A percentile compares a stretch with the other conserved stretches of the same genome.
phyloP scores from a whole-genome alignment of 2,797 vertebrate species.

The Sebastes kiyomatsui region DNA sequence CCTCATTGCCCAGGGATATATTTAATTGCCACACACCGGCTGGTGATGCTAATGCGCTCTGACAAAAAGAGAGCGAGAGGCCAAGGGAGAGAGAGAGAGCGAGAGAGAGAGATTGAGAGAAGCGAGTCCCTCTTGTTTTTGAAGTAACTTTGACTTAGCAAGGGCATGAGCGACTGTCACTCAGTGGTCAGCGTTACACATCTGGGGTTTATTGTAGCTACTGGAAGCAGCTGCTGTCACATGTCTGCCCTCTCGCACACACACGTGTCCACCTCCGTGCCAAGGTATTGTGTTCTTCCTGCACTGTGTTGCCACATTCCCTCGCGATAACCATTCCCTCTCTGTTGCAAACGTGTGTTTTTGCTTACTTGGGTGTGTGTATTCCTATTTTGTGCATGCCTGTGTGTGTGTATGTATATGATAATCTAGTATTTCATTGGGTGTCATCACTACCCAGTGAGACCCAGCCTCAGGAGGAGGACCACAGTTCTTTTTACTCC shows the following conservation, averaged over 20 bases:
- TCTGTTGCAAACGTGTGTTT: neutral
- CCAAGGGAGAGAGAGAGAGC: neutral
- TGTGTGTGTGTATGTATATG: conserved; percentile 3
- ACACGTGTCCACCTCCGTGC: neutral
- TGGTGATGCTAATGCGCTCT: conserved; percentile 79
- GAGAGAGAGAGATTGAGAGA: too few species aligned
- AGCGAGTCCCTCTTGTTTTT: conserved; percentile 58
- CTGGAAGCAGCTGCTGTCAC: conserved; percentile 22
- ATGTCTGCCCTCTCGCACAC: neutral
- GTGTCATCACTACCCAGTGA: conserved; percentile 51
- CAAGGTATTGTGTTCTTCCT: conserved; percentile 21
- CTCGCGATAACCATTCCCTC: neutral
- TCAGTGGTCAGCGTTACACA: conserved; percentile 29
- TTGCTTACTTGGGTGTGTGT: neutral
- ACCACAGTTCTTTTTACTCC: neutral
- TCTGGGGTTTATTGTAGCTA: neutral
- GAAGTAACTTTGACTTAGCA: conserved; percentile 63
- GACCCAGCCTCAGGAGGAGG: conserved; percentile 17
- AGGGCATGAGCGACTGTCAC: conserved; percentile 53
- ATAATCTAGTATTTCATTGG: conserved; percentile 44
- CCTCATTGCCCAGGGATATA: conserved; percentile 76
- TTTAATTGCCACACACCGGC: conserved; percentile 82
- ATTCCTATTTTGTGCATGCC: neutral
- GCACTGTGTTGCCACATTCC: conserved; percentile 12
- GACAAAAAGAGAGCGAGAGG: conserved; percentile 69